phyloP scores from a whole-genome alignment of 2,113 vertebrate species.

The Gasterosteus aculeatus region DNA sequence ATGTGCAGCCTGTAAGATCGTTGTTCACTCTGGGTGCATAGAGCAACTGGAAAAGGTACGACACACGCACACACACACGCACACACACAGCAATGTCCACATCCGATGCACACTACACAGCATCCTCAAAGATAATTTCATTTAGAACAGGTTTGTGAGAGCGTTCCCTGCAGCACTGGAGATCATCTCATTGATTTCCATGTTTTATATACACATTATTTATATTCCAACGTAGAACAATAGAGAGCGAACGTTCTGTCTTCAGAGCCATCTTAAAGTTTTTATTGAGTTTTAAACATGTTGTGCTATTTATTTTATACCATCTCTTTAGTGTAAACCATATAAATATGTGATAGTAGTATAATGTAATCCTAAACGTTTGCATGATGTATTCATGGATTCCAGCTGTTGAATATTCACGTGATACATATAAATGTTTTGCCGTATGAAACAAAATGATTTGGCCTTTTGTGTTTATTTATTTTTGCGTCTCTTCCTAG shows the following conservation, averaged over 20 bases:
- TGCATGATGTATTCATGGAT: not conserved
- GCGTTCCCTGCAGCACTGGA: not conserved
- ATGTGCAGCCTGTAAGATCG: slow-evolving; percentile 96
- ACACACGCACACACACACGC: slow-evolving; percentile 6
- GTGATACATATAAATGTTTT: not conserved
- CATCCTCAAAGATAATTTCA: not conserved
- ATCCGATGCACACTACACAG: slow-evolving; percentile 2
- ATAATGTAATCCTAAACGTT: not conserved
- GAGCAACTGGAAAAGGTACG: slow-evolving; percentile 95
- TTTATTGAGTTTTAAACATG: not conserved
- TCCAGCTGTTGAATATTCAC: not conserved
- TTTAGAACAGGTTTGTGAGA: not conserved
- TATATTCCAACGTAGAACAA: not conserved
- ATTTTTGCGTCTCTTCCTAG: slow-evolving; percentile 74
- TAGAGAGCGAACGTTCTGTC: not conserved
- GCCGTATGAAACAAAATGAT: not conserved
- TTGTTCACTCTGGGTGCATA: slow-evolving; percentile 93
- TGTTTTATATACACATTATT: not conserved
- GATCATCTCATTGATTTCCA: not conserved
- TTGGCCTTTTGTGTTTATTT: not conserved
- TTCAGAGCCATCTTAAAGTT: not conserved
- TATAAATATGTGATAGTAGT: not conserved
- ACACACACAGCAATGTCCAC: slow-evolving; percentile 26
- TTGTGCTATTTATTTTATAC: not conserved
- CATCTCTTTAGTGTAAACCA: not conserved